Evolutionary conservation across 2,797 vertebrate species (phyloP).

Genomic region (Octomys mimax): DNA sequence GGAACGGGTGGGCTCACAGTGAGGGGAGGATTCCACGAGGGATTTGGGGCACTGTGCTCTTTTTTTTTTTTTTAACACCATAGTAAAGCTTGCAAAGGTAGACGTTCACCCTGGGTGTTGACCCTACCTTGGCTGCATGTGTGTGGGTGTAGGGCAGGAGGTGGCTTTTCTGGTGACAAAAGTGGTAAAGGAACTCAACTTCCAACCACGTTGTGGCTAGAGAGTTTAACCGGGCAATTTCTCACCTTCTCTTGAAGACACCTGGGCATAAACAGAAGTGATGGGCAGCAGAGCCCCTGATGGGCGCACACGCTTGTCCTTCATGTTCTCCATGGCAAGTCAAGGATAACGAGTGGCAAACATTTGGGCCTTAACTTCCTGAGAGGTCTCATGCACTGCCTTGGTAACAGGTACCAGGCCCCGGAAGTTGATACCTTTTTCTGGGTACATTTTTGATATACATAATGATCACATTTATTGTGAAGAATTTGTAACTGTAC

Average conservation of each 20-base stretch:
- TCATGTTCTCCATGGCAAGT: background rate
- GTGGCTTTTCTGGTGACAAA: background rate
- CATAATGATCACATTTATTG: background rate
- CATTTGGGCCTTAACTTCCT: background rate
- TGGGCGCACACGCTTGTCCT: background rate
- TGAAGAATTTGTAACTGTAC: background rate
- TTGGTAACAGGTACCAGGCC: background rate
- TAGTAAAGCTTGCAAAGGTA: background rate
- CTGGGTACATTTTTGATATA: background rate
- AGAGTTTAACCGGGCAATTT: background rate
- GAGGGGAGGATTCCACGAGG: background rate
- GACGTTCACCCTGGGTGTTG: background rate
- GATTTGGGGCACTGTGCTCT: background rate
- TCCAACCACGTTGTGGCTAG: background rate
- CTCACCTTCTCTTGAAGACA: background rate
- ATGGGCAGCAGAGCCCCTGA: background rate
- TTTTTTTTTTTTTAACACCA: too few relatives aligned
- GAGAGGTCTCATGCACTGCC: background rate
- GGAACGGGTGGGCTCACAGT: background rate
- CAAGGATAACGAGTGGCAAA: accelerated
- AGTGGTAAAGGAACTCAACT: background rate
- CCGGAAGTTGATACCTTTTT: too few relatives aligned
- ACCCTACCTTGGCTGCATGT: too few relatives aligned
- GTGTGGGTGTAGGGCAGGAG: too few relatives aligned
- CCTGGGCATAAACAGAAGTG: background rate